Evolutionary conservation across 2,888 invertebrate genomes (phyloP).

Genomic region (Drosophila antonietae): DNA sequence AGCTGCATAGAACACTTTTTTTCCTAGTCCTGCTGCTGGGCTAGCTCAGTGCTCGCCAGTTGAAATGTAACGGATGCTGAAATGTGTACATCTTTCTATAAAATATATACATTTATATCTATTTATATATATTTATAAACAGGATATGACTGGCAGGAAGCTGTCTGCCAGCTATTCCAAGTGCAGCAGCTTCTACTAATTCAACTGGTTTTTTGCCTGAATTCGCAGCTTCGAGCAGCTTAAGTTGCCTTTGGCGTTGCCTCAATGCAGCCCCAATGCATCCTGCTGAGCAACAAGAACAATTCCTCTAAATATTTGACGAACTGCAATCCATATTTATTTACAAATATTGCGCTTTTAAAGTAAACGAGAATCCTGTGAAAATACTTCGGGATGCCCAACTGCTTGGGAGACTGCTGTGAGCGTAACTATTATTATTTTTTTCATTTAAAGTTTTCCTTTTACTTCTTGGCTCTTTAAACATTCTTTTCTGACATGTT

Average conservation of each 20-base stretch:
- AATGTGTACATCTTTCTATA: slow-evolving; percentile 49
- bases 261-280: slow-evolving; percentile 8
- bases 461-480: not conserved
- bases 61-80: slow-evolving; percentile 73
- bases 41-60: slow-evolving; percentile 55
- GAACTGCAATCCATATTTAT: slow-evolving; percentile 23
- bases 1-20: slow-evolving; percentile 29
- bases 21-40: slow-evolving; percentile 11
- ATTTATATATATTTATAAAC: slow-evolving; percentile 54
- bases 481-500: not conserved
- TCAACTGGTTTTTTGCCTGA: slow-evolving; percentile 12
- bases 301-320: slow-evolving; percentile 49
- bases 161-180: slow-evolving; percentile 19
- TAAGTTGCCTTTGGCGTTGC: slow-evolving; percentile 50
- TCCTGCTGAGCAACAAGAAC: slow-evolving; percentile 32
- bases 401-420: not conserved
- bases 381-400: not conserved
- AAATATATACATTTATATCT: not conserved
- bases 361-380: not conserved
- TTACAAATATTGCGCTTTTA: slow-evolving; percentile 20
- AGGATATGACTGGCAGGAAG: slow-evolving; percentile 77
- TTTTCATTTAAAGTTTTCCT: not conserved
- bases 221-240: slow-evolving; percentile 32
- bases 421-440: not conserved
- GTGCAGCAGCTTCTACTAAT: slow-evolving; percentile 49